phyloP scores from a whole-genome alignment of 1,140 invertebrate species.

The Venturia canescens region DNA sequence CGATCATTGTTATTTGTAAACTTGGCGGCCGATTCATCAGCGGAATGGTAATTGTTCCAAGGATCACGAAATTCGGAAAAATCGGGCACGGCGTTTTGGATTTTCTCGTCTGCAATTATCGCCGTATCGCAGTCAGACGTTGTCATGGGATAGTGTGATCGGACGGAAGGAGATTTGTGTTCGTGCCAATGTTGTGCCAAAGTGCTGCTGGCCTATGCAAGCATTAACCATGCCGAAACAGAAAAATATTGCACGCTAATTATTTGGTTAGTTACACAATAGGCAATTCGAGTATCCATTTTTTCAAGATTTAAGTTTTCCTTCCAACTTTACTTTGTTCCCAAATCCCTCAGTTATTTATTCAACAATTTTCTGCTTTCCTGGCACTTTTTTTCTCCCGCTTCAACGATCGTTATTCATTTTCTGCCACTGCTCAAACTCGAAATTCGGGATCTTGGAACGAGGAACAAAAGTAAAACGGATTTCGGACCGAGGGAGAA shows the following conservation, averaged over 20 bases:
- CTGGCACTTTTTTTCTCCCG: not conserved
- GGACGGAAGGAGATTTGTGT: constrained; percentile 49
- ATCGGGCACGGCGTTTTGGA: constrained; percentile 53
- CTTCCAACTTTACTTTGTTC: not conserved
- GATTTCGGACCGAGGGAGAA: too few relatives aligned
- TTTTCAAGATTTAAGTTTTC: not conserved
- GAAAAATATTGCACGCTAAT: constrained; percentile 57
- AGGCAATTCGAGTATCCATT: constrained; percentile 43
- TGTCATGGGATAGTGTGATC: constrained; percentile 36
- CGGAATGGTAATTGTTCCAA: constrained; percentile 76
- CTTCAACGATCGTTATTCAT: too few relatives aligned
- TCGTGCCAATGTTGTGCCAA: constrained; percentile 74
- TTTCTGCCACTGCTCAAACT: too few relatives aligned
- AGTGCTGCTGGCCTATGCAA: constrained; percentile 70
- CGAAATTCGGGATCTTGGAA: too few relatives aligned
- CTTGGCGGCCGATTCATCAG: not conserved
- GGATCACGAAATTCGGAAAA: constrained; percentile 79
- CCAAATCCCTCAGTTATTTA: not conserved
- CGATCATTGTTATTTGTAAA: not conserved
- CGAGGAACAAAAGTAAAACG: too few relatives aligned
- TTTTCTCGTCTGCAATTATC: constrained; percentile 33
- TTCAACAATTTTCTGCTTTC: not conserved
- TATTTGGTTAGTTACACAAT: constrained; percentile 53
- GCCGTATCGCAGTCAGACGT: not conserved
- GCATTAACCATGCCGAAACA: constrained; percentile 66